Conservation (phyloP, 2,113 vertebrate species). For the Sylvia atricapilla region DNA sequence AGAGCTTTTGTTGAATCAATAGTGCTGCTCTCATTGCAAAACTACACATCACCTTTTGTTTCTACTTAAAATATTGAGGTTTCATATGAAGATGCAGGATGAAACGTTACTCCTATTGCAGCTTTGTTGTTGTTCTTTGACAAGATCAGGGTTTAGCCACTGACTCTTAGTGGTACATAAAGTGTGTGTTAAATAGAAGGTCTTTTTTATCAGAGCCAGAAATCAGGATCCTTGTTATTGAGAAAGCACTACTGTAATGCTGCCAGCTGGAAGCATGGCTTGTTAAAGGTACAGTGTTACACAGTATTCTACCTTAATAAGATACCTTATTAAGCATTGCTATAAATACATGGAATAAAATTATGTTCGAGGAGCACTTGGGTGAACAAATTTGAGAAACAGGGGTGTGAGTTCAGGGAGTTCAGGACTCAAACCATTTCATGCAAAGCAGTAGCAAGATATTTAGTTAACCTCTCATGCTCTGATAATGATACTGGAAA, state of each 20-base stretch:
- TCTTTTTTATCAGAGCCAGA: not conserved
- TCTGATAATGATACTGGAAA: not conserved
- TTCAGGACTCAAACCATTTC: not conserved
- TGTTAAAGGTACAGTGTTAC: not conserved
- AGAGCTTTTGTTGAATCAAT: not conserved
- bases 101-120: not conserved
- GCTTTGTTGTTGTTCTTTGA: not conserved
- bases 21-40: not conserved
- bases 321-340: not conserved
- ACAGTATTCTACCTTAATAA: not conserved
- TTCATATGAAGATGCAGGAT: not conserved
- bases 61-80: not conserved
- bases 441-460: not conserved
- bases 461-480: slow-evolving; percentile 11
- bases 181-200: not conserved
- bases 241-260: not conserved
- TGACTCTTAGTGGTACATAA: not conserved
- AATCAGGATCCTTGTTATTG: not conserved
- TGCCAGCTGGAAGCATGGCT: not conserved
- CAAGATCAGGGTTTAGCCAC: not conserved
- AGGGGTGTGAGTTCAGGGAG: not conserved
- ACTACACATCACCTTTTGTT: not conserved
- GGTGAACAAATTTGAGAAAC: slow-evolving; percentile 4
- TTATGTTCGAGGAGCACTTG: not conserved
- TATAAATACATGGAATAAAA: not conserved